phyloP scores from a whole-genome alignment of 2,113 vertebrate species.

The Erythrocercus mccallii region DNA sequence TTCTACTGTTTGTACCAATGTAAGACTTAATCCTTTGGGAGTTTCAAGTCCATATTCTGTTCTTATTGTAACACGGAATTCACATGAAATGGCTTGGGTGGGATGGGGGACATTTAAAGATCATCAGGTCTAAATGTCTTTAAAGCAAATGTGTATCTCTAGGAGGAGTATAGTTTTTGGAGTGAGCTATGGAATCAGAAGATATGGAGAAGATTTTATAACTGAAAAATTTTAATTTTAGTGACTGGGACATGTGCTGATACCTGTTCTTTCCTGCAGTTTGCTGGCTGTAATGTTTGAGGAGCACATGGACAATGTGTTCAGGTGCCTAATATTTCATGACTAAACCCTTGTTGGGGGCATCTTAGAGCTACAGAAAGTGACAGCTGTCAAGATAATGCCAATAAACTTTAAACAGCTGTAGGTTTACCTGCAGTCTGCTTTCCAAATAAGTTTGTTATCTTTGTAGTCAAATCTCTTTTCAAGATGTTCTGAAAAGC shows the following conservation, averaged over 20 bases:
- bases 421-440: neutral
- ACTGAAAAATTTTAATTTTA: neutral
- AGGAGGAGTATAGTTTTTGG: neutral
- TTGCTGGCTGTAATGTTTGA: neutral
- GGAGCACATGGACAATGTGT: neutral
- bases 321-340: neutral
- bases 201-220: neutral
- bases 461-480: neutral
- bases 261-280: neutral
- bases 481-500: neutral
- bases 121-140: neutral
- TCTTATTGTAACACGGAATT: neutral
- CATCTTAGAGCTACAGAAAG: neutral
- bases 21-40: neutral
- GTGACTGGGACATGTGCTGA: neutral
- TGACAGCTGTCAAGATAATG: neutral
- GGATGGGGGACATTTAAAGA: neutral
- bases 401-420: neutral
- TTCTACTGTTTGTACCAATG: accelerated
- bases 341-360: neutral
- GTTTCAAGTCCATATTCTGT: neutral
- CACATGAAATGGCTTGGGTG: neutral
- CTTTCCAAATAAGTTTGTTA: neutral
- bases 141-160: neutral
- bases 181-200: neutral